Evolutionary conservation across 2,888 invertebrate species (phyloP).

Genomic region (Schrankia costaestrigalis): DNA sequence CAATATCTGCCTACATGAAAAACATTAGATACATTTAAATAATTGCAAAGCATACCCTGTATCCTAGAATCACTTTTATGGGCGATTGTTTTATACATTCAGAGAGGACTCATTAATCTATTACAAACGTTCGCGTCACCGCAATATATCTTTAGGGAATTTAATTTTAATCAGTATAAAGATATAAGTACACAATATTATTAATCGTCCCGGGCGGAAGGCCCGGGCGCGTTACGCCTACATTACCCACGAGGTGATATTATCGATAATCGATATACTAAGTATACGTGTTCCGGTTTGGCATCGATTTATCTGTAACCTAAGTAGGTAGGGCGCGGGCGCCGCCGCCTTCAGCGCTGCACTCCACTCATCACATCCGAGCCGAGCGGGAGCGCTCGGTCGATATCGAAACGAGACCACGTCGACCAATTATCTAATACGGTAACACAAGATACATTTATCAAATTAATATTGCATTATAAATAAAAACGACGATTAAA

Average conservation of each 20-base stretch:
- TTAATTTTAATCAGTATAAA: constrained; percentile 72
- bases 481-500: constrained; percentile 62
- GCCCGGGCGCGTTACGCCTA: constrained; percentile 60
- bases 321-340: constrained; percentile 49
- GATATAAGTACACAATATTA: constrained; percentile 69
- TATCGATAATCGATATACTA: constrained; percentile 69
- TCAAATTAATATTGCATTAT: constrained; percentile 40
- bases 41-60: constrained; percentile 97
- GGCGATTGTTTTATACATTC: constrained; percentile 79
- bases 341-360: constrained; percentile 38
- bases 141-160: constrained; percentile 68
- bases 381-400: constrained; percentile 22
- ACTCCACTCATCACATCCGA: constrained; percentile 28
- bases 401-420: constrained; percentile 53
- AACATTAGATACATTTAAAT: constrained; percentile 86
- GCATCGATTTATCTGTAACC: constrained; percentile 73
- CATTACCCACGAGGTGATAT: constrained; percentile 71
- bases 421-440: constrained; percentile 51
- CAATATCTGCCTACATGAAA: constrained; percentile 72
- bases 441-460: constrained; percentile 46
- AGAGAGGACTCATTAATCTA: constrained; percentile 74
- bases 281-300: constrained; percentile 75
- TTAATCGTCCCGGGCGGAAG: constrained; percentile 46
- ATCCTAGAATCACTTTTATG: constrained; percentile 91
- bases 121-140: constrained; percentile 70